Base-by-base conservation (phyloP, 2,888 invertebrate genomes). In the Gerris lacustris region DNA sequence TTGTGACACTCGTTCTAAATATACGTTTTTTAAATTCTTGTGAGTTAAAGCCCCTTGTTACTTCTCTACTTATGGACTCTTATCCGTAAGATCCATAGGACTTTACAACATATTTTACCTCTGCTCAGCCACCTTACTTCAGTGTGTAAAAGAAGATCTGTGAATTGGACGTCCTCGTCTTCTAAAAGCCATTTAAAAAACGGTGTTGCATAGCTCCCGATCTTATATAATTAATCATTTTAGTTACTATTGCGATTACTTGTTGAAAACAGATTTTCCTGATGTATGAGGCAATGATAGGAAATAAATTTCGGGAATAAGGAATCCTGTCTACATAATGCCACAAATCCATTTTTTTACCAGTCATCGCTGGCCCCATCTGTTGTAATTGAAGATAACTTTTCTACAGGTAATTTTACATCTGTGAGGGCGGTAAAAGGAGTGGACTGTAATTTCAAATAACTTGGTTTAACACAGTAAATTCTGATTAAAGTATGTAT, bases 281-380 rank as follows among this genome's bases (percentile, higher is more conserved):
- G 55, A 55, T 55, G 55, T 55, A 15, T 55, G 55, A 55, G 55
- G 55, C 15, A 55, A 55, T 55, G 55, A 55, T 55, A 55, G 15
- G 55, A 55, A 55, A 55, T 55, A 55, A 55, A 55, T 55, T 55
- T 55, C 55, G 55, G 55, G 55, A 55, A 55, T 55, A 55, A 55
- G 55, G 55, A 55, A 55, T 55, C 55, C 55, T 55, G 55, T 55
- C 55, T 55, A 55, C 55, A 55, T 55, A 55, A 55, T 7, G 55
- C 7, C 7, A 55, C 15, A 55, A 55, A 55, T 55, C 55, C 55
- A 9, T 55, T 55, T 55, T 55, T 15, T 55, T 55, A 55, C 55
- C 55, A 55, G 55, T 55, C 55, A 55, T 55, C 55, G 55, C 55
- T 55, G 55, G 55, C n/a, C n/a, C n/a, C n/a, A n/a, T 55, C 55